Conservation (phyloP, 2,113 vertebrate genomes). For the Hylia prasina region DNA sequence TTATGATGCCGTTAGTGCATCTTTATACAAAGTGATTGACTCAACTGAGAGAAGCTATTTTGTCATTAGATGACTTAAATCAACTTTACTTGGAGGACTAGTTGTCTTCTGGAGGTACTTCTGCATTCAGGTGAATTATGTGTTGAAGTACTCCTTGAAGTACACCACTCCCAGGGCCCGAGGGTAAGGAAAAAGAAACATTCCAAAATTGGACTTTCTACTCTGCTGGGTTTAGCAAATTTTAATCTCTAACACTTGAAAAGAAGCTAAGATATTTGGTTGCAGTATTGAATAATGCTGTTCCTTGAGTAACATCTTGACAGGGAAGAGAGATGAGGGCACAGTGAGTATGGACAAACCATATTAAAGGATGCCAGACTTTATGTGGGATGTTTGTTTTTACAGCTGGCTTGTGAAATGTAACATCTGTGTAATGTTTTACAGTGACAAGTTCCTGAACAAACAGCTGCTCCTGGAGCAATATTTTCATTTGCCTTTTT, state of each 20-base stretch:
- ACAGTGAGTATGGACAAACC: not conserved
- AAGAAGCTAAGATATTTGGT: not conserved
- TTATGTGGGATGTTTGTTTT: conserved; percentile 10
- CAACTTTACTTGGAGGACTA: not conserved
- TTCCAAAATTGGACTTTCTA: not conserved
- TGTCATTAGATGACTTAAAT: not conserved
- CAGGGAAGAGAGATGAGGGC: not conserved
- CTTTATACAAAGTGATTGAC: not conserved
- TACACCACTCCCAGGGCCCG: not conserved
- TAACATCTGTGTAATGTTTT: not conserved
- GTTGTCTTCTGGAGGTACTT: not conserved
- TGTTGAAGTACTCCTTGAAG: not conserved
- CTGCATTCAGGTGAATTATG: not conserved
- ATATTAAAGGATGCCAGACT: not conserved
- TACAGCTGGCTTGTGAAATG: conserved; percentile 28
- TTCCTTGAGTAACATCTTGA: not conserved
- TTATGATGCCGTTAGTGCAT: not conserved
- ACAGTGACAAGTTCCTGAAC: not conserved
- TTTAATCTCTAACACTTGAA: not conserved
- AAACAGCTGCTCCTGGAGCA: not conserved
- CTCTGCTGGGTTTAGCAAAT: not conserved
- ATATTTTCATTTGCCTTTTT: conserved; percentile 41
- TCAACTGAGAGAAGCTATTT: not conserved
- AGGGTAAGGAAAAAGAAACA: not conserved
- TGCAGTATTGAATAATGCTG: not conserved